Conservation (phyloP, 2,888 invertebrate species). For the Psylliodes chrysocephalus region DNA sequence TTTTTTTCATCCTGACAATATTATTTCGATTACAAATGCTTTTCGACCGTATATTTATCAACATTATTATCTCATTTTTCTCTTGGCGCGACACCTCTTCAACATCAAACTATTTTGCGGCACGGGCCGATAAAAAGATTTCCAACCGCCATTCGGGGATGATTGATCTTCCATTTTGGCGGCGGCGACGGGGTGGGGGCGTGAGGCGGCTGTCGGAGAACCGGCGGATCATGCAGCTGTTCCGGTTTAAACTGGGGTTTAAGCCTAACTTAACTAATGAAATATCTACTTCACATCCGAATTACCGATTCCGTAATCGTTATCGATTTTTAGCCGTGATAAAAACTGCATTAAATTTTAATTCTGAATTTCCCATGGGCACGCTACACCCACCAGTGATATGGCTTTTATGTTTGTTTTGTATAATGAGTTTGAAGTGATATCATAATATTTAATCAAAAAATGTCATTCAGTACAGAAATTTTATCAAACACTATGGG, state of each 20-base stretch:
- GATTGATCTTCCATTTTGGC: slow-evolving; percentile 44
- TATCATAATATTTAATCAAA: no score
- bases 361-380: background rate
- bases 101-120: slow-evolving; percentile 34
- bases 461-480: no score
- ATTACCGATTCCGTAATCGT: slow-evolving; percentile 10
- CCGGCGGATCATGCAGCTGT: slow-evolving; percentile 16
- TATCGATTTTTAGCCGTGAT: background rate
- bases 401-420: no score
- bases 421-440: no score
- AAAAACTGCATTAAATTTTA: slow-evolving; percentile 9
- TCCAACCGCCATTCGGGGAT: slow-evolving; percentile 45
- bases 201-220: background rate
- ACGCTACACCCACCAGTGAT: background rate
- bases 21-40: slow-evolving; percentile 2
- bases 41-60: slow-evolving; percentile 19
- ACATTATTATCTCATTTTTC: slow-evolving; percentile 41
- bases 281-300: slow-evolving; percentile 21
- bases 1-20: background rate
- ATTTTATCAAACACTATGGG: no score
- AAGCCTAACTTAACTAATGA: slow-evolving; percentile 17
- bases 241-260: slow-evolving; percentile 22
- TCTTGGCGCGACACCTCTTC: slow-evolving; percentile 45
- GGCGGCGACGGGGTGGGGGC: background rate
- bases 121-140: slow-evolving; percentile 45